Base-by-base conservation (phyloP, 2,113 vertebrate genomes). In the Oncorhynchus tshawytscha region DNA sequence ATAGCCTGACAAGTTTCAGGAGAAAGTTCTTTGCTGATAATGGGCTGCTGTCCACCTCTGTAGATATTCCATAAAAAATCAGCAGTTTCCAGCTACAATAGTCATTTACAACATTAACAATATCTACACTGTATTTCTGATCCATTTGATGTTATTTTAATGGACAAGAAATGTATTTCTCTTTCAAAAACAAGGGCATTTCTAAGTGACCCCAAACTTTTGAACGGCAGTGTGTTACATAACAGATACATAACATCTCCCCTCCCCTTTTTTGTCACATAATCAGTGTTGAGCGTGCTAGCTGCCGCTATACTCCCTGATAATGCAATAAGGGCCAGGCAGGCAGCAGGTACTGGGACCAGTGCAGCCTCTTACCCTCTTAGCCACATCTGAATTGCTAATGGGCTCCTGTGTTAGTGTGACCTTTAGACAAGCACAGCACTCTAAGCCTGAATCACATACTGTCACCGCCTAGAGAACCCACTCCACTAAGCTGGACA, bases 361-460 rank as follows among this genome's bases (percentile, higher is more conserved):
- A 85, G 83, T 83, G 79, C 80, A 87, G 86, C 84, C 82, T 87
- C 90, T 90, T 89, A 89, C 25, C 24, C 25, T 67, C 90, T 89
- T 87, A 84, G 88, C 78, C 76, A 80, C 82, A 88, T 92, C 85
- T 90, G 89, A 91, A 91, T 91, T 88, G 85, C 91, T 90, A 90
- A 93, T 92, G 84, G 79, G 59, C 81, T 87, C 87, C 77, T 51
- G 80, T 85, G 87, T 90, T 88, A 72, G 45, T 78, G 77, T 93
- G 92, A 92, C 92, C 92, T 93, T 91, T 92, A 83, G 83, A 75
- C 77, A 81, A 88, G 78, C 81, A 86, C 76, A n/a, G 85, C 80
- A 86, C 88, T 87, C 82, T 80, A 34, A 84, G 87, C 84, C 84
- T 86, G 82, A 86, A 82, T 86, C 81, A 78, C 78, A 85, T 85